These are phyloP conservation scores for Fopius arisanus DNA, from an alignment of 1,140 invertebrate species.

Conservation along the genomic window DNA sequence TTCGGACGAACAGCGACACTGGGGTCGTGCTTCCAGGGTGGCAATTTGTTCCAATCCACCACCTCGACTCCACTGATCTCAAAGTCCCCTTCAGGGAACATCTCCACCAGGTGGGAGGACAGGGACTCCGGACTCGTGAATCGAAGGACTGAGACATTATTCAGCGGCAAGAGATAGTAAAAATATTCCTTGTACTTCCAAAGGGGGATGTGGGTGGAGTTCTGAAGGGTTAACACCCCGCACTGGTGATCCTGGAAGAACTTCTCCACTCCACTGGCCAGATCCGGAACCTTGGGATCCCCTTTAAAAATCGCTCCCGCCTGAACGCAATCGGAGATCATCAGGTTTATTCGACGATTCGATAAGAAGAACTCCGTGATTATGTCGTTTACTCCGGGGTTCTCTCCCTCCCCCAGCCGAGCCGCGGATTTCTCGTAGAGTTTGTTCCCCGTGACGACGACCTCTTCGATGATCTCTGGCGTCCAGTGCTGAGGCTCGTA, in stretches of 20 bases:
- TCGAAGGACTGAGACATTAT: conserved; percentile 27
- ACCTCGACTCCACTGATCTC: conserved; percentile 51
- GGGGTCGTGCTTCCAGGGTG: conserved; percentile 48
- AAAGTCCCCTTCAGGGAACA: conserved; percentile 46
- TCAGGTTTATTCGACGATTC: conserved; percentile 47
- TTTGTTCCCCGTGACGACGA: conserved; percentile 51
- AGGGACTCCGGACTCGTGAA: conserved; percentile 36
- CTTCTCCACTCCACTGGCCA: conserved; percentile 40
- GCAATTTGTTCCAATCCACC: conserved; percentile 43
- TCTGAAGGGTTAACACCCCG: conserved; percentile 43
- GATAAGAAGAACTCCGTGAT: conserved; percentile 54
- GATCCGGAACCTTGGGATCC: conserved; percentile 39
- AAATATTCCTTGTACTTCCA: conserved; percentile 45
- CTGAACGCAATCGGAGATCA: conserved; percentile 53
- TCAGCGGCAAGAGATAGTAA: conserved; percentile 43
- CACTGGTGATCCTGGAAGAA: conserved; percentile 47
- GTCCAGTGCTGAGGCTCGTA: conserved; percentile 50
- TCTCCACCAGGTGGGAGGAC: conserved; percentile 29
- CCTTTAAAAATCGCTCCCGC: conserved; percentile 43
- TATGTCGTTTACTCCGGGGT: conserved; percentile 42
- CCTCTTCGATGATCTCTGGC: conserved; percentile 45
- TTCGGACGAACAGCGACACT: conserved; percentile 48
- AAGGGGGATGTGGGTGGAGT: conserved; percentile 39
- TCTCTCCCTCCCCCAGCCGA: conserved; percentile 36
- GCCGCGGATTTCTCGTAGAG: conserved; percentile 47